Conservation (phyloP, 1,140 invertebrate genomes). For the Magallana gigas region DNA sequence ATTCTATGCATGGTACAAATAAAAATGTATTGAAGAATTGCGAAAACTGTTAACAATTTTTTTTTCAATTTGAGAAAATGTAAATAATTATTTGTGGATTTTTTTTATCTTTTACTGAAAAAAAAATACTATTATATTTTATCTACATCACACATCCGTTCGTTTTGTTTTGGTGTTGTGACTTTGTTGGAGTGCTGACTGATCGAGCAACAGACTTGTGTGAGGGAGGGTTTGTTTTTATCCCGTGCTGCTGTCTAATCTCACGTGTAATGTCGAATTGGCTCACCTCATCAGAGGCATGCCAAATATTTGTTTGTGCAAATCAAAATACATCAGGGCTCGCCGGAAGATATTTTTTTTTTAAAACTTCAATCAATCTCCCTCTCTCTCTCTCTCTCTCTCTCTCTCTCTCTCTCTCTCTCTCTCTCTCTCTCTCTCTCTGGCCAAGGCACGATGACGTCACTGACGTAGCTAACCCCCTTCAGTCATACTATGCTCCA, state of each 20-base stretch:
- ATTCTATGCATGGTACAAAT: no score
- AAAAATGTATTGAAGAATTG: no score
- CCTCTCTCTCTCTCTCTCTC: conserved; percentile 45
- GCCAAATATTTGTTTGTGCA: background rate
- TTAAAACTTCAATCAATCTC: background rate
- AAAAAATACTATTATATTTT: no score
- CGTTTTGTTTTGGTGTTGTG: background rate
- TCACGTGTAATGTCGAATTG: background rate
- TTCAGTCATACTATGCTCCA: no score
- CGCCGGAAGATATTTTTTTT: background rate
- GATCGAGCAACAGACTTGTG: background rate
- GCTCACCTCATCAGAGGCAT: background rate
- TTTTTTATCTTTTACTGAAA: no score
- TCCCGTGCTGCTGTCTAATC: background rate
- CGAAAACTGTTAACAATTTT: no score
- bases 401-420: conserved; percentile 38
- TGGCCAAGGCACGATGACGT: no score
- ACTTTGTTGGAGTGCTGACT: background rate
- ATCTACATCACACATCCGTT: background rate
- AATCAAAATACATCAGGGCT: background rate
- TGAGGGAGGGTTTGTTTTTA: background rate
- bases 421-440: no score
- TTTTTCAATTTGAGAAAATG: no score
- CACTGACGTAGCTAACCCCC: no score
- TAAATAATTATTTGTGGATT: no score